These are phyloP conservation scores for Frankliniella fusca DNA, from an alignment of 2,888 invertebrate genomes.

Conservation along the genomic window DNA sequence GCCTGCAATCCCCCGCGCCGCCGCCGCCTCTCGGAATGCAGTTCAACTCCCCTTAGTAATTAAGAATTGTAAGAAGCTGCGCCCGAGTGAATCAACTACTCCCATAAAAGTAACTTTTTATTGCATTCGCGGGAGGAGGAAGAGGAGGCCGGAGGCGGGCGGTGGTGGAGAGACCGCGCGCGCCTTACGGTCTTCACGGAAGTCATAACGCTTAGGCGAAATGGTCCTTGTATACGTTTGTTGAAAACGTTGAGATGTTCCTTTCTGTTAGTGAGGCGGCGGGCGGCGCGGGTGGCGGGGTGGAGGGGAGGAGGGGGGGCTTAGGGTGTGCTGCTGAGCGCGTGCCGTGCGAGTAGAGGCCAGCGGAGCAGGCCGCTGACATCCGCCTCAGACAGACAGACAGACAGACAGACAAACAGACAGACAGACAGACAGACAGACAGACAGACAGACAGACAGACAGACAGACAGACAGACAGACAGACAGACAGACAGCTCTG, in stretches of 20 bases:
- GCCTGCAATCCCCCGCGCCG: neutral
- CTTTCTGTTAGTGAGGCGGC: neutral
- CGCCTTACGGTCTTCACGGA: neutral
- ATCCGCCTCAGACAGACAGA: neutral
- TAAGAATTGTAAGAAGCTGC: conserved; percentile 14
- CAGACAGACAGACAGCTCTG: neutral
- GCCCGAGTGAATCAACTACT: conserved; percentile 14
- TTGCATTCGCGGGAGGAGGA: neutral
- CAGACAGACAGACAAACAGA: neutral
- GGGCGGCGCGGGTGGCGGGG: neutral
- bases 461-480: neutral
- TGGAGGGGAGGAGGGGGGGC: too few relatives aligned
- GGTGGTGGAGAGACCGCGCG: too few relatives aligned
- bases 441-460: neutral
- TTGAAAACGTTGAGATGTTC: neutral
- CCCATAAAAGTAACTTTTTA: conserved; percentile 22
- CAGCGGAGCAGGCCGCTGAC: neutral
- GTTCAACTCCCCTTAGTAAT: conserved; percentile 14
- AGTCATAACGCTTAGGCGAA: conserved; percentile 19
- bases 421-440: neutral
- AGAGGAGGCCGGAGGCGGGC: too few relatives aligned
- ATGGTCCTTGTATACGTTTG: conserved; percentile 22
- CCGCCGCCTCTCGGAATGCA: neutral
- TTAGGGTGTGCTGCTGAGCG: neutral
- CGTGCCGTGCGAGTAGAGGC: neutral